Conservation (phyloP, 2,113 vertebrate genomes). For the Nanger granti region DNA sequence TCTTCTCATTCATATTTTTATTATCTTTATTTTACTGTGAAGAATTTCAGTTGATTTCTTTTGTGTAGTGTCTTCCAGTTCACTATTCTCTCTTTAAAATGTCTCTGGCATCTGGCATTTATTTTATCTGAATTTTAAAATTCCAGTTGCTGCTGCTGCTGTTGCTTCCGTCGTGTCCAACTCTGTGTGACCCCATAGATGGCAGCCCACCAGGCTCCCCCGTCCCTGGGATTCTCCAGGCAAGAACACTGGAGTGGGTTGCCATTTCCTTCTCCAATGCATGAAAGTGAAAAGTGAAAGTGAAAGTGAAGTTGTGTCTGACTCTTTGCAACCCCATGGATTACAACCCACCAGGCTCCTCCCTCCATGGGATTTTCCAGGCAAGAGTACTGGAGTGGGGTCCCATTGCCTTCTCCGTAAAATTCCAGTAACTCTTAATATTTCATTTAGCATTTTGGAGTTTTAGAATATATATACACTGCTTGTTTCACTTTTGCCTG, state of each 20-base stretch:
- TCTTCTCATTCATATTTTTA: background rate
- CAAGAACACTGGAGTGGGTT: too few species aligned
- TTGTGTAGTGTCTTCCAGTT: background rate
- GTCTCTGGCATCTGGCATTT: background rate
- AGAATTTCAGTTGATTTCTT: background rate
- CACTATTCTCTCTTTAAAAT: background rate
- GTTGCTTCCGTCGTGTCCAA: accelerated
- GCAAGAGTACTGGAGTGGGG: too few species aligned
- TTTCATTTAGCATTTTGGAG: background rate
- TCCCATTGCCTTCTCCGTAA: background rate
- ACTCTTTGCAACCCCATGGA: too few species aligned
- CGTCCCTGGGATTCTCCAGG: too few species aligned
- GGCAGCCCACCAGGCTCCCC: too few species aligned
- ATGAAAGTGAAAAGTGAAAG: too few species aligned
- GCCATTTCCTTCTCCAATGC: too few species aligned
- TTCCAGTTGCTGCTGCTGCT: background rate
- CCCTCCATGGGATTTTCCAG: too few species aligned
- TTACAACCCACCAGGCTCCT: too few species aligned
- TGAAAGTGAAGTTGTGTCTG: too few species aligned
- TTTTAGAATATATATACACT: background rate
- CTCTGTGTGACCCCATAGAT: too few species aligned
- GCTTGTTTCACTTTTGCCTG: background rate
- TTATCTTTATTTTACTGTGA: background rate
- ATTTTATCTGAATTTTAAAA: background rate
- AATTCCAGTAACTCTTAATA: background rate